Percentiles rank a stretch among this genome's conserved stretches.
Evolutionary conservation across 2,888 invertebrate species (phyloP).

Genomic region (Campoplex capitator): DNA sequence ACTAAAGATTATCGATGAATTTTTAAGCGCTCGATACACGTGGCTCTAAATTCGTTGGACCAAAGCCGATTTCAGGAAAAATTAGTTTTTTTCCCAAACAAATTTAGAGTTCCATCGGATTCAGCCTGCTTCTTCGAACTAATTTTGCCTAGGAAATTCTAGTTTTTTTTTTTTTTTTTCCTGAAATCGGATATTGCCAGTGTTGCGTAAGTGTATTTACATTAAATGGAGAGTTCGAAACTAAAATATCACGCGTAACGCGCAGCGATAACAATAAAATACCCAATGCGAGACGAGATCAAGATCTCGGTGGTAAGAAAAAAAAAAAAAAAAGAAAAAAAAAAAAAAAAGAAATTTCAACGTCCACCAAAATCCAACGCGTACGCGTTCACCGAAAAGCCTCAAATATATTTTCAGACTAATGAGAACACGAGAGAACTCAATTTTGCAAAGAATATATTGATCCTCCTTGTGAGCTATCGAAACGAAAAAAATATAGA

Average conservation of each 20-base stretch:
- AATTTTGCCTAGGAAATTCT: background rate
- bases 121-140: background rate
- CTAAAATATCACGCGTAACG: conserved; percentile 50
- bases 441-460: background rate
- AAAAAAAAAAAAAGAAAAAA: background rate
- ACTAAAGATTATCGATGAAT: conserved; percentile 20
- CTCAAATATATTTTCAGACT: background rate
- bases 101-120: background rate
- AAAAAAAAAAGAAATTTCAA: background rate
- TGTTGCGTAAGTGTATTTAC: background rate
- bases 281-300: conserved; percentile 40
- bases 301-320: background rate
- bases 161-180: background rate
- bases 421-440: background rate
- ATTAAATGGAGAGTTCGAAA: background rate
- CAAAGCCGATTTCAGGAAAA: background rate
- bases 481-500: background rate
- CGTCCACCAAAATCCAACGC: background rate
- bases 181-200: background rate
- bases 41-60: background rate
- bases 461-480: background rate
- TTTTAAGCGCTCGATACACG: background rate
- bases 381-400: background rate
- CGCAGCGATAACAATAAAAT: conserved; percentile 49
- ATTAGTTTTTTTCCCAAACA: background rate